These are phyloP conservation scores for Acleris sparsana DNA, from an alignment of 2,888 invertebrate species.

Conservation along the genomic window DNA sequence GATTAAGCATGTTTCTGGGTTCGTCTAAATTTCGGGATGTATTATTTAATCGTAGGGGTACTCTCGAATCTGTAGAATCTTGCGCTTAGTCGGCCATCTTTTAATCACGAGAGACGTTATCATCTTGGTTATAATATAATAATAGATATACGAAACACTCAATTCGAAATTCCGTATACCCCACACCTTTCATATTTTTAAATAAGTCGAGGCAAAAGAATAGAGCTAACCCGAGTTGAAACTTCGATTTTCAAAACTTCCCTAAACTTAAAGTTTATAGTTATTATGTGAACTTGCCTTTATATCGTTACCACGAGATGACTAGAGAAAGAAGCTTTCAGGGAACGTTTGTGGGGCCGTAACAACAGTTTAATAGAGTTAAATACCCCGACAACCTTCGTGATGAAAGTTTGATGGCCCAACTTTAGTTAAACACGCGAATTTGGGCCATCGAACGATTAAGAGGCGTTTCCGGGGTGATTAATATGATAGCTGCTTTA, in stretches of 20 bases:
- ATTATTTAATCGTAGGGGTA: neutral
- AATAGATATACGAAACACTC: neutral
- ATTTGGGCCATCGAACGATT: constrained; percentile 40
- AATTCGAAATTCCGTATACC: too few species aligned
- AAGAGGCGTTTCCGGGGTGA: constrained; percentile 35
- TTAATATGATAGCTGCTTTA: constrained; percentile 33
- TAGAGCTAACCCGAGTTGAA: too few species aligned
- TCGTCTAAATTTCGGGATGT: constrained; percentile 9
- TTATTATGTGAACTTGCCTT: neutral
- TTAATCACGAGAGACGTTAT: too few species aligned
- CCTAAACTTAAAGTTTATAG: too few species aligned
- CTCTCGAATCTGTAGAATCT: neutral
- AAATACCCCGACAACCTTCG: constrained; percentile 25
- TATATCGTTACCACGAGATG: constrained; percentile 21
- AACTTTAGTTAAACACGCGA: constrained; percentile 38
- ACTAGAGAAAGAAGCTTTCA: constrained; percentile 26
- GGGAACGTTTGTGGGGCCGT: constrained; percentile 23
- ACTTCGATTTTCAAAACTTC: too few species aligned
- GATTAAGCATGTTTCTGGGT: constrained; percentile 19
- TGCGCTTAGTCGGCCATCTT: neutral
- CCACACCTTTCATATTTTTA: too few species aligned
- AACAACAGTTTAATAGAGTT: constrained; percentile 37
- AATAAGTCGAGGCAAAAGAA: too few species aligned
- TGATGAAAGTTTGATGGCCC: constrained; percentile 39
- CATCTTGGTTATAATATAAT: too few species aligned